Percentiles rank a stretch among this genome's conserved stretches.
Evolutionary conservation across 2,113 vertebrate genomes (phyloP).

Genomic region (Butorides virescens): DNA sequence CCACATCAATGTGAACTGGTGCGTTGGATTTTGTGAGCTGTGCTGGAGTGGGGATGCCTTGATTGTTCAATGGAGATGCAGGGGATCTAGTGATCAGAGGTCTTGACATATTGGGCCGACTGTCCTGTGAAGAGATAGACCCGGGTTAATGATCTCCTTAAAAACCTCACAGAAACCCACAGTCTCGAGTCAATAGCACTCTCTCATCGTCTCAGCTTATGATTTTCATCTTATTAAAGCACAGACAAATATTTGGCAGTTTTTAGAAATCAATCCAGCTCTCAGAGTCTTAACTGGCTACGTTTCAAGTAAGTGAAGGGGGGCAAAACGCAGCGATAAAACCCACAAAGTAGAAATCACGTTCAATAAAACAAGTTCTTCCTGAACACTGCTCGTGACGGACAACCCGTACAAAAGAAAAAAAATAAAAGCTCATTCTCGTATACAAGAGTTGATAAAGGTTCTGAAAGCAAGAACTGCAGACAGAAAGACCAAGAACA

Average conservation of each 20-base stretch:
- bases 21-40: slow-evolving; percentile 99
- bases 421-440: neutral
- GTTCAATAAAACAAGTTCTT: neutral
- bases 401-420: neutral
- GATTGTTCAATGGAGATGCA: slow-evolving; percentile 96
- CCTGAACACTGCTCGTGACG: neutral
- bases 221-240: neutral
- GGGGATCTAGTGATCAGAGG: slow-evolving; percentile 98
- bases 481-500: slow-evolving; percentile 21
- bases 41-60: slow-evolving; percentile 97
- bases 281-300: neutral
- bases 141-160: slow-evolving; percentile 59
- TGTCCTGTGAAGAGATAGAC: slow-evolving; percentile 87
- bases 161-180: neutral
- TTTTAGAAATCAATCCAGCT: neutral
- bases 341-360: neutral
- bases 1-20: slow-evolving; percentile 97
- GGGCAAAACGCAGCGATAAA: neutral
- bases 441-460: slow-evolving; percentile 9
- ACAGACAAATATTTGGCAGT: neutral
- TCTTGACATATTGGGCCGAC: slow-evolving; percentile 98
- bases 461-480: neutral
- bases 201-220: neutral
- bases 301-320: neutral
- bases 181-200: neutral